Conservation (phyloP, 2,888 invertebrate genomes). For the Eupithecia tripunctaria region DNA sequence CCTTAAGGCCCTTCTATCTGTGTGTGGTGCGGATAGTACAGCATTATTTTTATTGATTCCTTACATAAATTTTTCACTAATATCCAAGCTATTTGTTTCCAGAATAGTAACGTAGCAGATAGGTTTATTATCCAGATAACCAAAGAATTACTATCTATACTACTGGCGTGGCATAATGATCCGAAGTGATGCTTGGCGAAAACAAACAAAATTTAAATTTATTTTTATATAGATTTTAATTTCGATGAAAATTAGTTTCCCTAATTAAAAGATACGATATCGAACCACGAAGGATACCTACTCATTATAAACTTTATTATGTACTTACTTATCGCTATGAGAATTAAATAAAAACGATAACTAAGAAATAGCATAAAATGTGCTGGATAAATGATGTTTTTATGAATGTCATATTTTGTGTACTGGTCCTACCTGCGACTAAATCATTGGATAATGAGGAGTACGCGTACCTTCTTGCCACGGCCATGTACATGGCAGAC, state of each 20-base stretch:
- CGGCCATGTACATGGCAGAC: not conserved
- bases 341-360: not conserved
- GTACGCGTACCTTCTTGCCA: not conserved
- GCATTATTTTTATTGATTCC: too few relatives aligned
- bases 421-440: not conserved
- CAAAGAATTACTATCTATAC: too few relatives aligned
- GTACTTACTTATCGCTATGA: not conserved
- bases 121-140: too few relatives aligned
- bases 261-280: not conserved
- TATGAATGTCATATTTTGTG: not conserved
- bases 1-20: too few relatives aligned
- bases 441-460: not conserved
- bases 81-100: too few relatives aligned
- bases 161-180: too few relatives aligned
- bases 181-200: too few relatives aligned
- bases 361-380: not conserved
- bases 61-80: too few relatives aligned
- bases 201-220: not conserved
- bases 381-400: not conserved
- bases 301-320: not conserved
- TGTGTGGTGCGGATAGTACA: too few relatives aligned
- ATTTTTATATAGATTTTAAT: not conserved
- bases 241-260: not conserved
- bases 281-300: not conserved
- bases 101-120: too few relatives aligned